Evolutionary conservation across 1,140 invertebrate genomes (phyloP), one percentile per base, ranked within the genome.

Genomic region (Dryas iulia): DNA sequence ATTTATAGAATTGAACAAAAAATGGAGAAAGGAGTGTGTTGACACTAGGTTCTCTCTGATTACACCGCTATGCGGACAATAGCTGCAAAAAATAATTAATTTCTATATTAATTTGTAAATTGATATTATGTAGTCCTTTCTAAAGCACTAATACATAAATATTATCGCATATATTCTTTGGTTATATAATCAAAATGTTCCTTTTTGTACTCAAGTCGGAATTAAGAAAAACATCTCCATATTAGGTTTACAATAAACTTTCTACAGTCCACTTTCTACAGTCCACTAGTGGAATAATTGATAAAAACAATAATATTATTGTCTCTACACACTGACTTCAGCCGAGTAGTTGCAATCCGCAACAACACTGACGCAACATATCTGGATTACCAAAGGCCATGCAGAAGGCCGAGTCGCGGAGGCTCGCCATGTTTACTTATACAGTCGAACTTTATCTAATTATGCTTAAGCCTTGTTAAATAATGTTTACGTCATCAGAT

Each of bases 251-350:
- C 39, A 21, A 47, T 7, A 47, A 47, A 47, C 18, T 47, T 21
- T 10, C 18, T 7, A 30, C 39, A 2, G 3, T n/a, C n/a, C n/a
- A 47, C 18, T 47, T 21, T 10, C 18, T 7, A 30, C 39, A 2
- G 3, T n/a, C n/a, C n/a, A n/a, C n/a, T n/a, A 33, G 7, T 11
- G 2, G 53, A 53, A n/a, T 18, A 52, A 21, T 24, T 21, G 65
- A 60, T 59, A 66, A 66, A 25, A 59, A 60, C 65, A 60, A 60
- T 54, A 66, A 60, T 35, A 66, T 66, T 66, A 53, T 53, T 61
- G n/a, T 62, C 26, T 12, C 26, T 12, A 4, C 24, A 53, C 14
- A 60, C 8, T 28, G 26, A 6, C 26, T 3, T n/a, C 6, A 47
- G 7, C 21, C 21, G 39, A 10, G 0, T 21, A 21, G 39, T 47